Conservation (phyloP, 2,888 invertebrate species). For the Gymnocheta viridis region DNA sequence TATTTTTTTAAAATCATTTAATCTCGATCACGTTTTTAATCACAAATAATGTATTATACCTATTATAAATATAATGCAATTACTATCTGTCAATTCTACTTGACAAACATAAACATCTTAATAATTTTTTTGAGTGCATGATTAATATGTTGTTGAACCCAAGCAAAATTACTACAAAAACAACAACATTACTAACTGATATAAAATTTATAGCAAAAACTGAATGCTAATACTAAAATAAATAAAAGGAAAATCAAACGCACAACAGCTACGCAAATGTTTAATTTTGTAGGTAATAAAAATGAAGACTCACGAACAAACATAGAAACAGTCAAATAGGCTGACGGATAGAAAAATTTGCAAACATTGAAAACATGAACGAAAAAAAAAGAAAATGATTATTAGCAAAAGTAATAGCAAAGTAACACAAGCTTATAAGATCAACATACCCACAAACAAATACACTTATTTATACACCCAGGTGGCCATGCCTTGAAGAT, state of each 20-base stretch:
- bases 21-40: too few species aligned
- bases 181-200: constrained; percentile 22
- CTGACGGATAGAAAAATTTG: constrained; percentile 38
- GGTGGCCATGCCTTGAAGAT: background rate
- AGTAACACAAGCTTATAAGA: constrained; percentile 36
- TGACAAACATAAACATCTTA: constrained; percentile 14
- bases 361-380: constrained; percentile 42
- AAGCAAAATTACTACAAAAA: constrained; percentile 20
- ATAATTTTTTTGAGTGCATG: constrained; percentile 41
- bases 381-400: constrained; percentile 23
- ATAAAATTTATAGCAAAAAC: constrained; percentile 44
- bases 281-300: constrained; percentile 62
- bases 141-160: constrained; percentile 62
- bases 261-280: constrained; percentile 62
- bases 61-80: too few species aligned
- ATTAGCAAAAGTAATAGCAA: constrained; percentile 31
- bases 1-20: too few species aligned
- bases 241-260: constrained; percentile 58
- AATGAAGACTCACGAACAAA: background rate
- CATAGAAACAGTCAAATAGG: background rate
- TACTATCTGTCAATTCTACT: background rate
- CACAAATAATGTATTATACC: too few species aligned
- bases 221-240: constrained; percentile 55
- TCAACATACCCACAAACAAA: background rate
- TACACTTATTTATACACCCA: background rate